Evolutionary conservation across 2,113 vertebrate genomes (phyloP).

Genomic region (Sisor rabdophorus): DNA sequence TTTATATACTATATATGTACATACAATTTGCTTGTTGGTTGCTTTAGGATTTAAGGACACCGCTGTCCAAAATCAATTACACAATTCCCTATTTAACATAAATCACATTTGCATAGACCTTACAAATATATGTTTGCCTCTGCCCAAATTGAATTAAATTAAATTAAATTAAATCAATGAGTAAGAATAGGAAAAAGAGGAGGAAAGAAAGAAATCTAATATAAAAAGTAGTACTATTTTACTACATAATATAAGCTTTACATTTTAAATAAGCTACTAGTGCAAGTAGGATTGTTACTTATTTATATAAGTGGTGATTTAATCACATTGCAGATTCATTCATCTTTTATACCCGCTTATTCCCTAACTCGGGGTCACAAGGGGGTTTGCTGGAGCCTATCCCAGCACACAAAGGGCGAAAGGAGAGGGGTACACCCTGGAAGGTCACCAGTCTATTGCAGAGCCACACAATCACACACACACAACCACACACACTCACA

Average conservation of each 20-base stretch:
- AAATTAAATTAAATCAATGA: slow-evolving; percentile 52
- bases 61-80: slow-evolving; percentile 52
- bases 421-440: too few species aligned
- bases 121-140: slow-evolving; percentile 62
- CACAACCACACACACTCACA: too few species aligned
- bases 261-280: not conserved
- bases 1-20: not conserved
- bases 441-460: too few species aligned
- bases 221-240: not conserved
- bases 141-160: slow-evolving; percentile 53
- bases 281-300: not conserved
- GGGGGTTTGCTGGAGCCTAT: too few species aligned
- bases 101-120: slow-evolving; percentile 54
- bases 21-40: not conserved
- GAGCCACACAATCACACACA: too few species aligned
- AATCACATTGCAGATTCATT: too few species aligned
- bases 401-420: too few species aligned
- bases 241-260: too few species aligned
- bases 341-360: too few species aligned
- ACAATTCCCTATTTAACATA: slow-evolving; percentile 35
- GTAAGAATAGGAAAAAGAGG: too few species aligned
- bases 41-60: slow-evolving; percentile 9
- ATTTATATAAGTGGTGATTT: not conserved
- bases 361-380: too few species aligned
- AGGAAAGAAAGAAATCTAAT: not conserved